A percentile compares a stretch with the other conserved stretches of the same genome.
These are phyloP conservation scores for Temnothorax curvispinosus DNA, from an alignment of 1,140 invertebrate species.

Conservation along the genomic window DNA sequence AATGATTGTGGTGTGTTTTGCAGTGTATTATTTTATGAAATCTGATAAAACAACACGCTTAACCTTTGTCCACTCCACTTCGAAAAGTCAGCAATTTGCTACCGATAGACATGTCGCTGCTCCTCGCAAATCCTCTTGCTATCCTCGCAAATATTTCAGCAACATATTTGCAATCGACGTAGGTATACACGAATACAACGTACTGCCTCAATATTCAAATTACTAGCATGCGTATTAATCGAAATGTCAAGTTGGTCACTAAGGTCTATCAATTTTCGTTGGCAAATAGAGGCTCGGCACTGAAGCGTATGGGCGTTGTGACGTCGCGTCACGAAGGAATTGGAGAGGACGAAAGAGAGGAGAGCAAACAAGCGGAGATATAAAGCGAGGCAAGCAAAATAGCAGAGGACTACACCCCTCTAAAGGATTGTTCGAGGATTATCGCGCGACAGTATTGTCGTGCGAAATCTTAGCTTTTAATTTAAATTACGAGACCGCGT, in stretches of 20 bases:
- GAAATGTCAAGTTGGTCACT: constrained; percentile 1
- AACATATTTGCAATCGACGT: neutral
- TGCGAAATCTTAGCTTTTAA: neutral
- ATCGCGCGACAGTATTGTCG: neutral
- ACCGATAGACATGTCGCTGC: constrained; percentile 13
- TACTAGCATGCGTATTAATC: neutral
- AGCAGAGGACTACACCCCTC: neutral
- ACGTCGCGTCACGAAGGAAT: neutral
- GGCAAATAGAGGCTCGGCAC: constrained; percentile 2
- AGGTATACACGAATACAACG: too few species aligned
- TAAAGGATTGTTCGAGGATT: constrained; percentile 2
- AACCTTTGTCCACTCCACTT: constrained; percentile 19
- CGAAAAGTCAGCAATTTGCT: constrained; percentile 6
- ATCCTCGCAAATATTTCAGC: neutral
- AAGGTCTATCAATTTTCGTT: constrained; percentile 20
- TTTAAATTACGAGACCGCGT: neutral
- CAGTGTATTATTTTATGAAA: constrained; percentile 17
- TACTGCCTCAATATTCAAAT: constrained; percentile 7
- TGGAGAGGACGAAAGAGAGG: neutral
- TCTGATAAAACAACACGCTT: neutral
- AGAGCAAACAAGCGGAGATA: constrained; percentile 5
- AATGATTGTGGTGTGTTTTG: neutral
- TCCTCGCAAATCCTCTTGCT: neutral
- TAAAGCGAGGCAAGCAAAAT: neutral
- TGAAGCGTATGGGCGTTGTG: neutral